phyloP scores from a whole-genome alignment of 1,140 invertebrate species.

The Tetraneura akinire region DNA sequence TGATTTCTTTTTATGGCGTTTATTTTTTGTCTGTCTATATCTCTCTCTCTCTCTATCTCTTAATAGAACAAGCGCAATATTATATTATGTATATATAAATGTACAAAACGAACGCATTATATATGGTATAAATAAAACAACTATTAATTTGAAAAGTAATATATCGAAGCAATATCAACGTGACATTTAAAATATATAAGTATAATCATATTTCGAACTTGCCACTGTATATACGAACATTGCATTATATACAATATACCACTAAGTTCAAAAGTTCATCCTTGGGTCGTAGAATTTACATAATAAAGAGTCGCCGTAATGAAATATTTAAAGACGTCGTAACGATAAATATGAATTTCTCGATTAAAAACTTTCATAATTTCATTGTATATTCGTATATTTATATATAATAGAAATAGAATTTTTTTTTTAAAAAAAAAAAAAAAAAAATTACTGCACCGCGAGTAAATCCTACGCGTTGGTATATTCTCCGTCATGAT shows the following conservation, averaged over 20 bases:
- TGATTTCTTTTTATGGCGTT: neutral
- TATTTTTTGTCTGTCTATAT: neutral
- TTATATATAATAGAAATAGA: neutral
- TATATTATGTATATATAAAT: neutral
- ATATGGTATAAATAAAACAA: neutral
- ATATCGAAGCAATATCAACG: neutral
- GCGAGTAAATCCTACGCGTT: conserved; percentile 1
- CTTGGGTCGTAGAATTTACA: conserved; percentile 13
- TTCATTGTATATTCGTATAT: neutral
- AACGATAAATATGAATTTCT: conserved; percentile 22
- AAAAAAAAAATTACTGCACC: conserved; percentile 4
- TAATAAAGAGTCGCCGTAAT: conserved; percentile 10
- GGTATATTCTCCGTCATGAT: neutral
- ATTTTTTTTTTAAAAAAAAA: too few species aligned
- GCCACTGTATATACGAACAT: neutral
- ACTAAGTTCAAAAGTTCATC: conserved; percentile 23
- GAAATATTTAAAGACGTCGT: conserved; percentile 7
- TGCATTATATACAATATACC: neutral
- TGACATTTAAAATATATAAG: neutral
- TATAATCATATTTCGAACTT: conserved; percentile 1
- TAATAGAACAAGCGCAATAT: neutral
- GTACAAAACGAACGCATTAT: neutral
- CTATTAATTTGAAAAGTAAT: neutral
- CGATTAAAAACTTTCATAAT: conserved; percentile 21
- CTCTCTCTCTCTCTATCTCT: too few species aligned